These are phyloP conservation scores for Chromoteleia sp. DNA, from an alignment of 2,888 invertebrate species.

Conservation along the genomic window DNA sequence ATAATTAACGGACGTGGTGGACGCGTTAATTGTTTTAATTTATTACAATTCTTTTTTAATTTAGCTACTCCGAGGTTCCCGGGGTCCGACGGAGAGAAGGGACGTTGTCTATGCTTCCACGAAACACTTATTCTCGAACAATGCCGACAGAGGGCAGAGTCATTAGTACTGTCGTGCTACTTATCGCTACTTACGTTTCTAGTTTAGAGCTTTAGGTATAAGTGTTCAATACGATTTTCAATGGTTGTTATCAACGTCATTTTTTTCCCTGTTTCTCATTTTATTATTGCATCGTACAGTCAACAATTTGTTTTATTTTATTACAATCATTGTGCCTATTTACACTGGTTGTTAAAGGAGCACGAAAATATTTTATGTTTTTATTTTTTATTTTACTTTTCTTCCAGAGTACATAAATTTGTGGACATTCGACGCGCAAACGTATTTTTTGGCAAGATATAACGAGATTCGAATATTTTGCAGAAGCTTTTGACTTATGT, in stretches of 20 bases:
- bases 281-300: neutral
- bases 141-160: conserved; percentile 67
- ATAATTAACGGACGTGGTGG: conserved; percentile 1
- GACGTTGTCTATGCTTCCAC: conserved; percentile 72
- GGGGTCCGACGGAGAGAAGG: conserved; percentile 5
- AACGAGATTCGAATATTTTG: conserved; percentile 64
- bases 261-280: conserved; percentile 21
- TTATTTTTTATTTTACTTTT: neutral
- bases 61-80: conserved; percentile 58
- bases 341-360: conserved; percentile 47
- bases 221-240: conserved; percentile 65
- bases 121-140: conserved; percentile 60
- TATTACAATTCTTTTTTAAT: neutral
- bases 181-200: conserved; percentile 70
- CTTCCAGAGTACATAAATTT: conserved; percentile 17
- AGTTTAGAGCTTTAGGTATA: conserved; percentile 60
- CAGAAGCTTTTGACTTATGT: conserved; percentile 66
- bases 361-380: conserved; percentile 11
- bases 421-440: conserved; percentile 12
- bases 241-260: conserved; percentile 59
- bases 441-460: conserved; percentile 63
- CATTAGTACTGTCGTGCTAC: conserved; percentile 70
- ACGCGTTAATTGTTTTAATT: neutral
- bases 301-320: conserved; percentile 17
- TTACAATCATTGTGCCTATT: conserved; percentile 18